Percentiles rank a stretch among this genome's conserved stretches.
phyloP scores from a whole-genome alignment of 2,888 invertebrate genomes.

The Phortica okadai region DNA sequence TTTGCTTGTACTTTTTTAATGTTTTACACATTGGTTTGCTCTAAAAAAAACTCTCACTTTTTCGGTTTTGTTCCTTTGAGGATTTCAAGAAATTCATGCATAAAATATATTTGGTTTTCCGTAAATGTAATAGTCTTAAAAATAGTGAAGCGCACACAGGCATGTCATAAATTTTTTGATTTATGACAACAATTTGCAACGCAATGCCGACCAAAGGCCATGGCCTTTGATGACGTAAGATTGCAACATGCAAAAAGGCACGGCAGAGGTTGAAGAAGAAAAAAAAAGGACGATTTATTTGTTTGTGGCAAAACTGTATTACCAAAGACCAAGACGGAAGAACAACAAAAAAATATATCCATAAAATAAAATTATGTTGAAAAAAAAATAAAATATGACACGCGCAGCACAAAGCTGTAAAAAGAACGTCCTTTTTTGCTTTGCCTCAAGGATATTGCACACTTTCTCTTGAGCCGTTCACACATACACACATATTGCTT shows the following conservation, averaged over 20 bases:
- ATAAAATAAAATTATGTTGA: not conserved
- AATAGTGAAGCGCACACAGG: not conserved
- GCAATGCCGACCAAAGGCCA: constrained; percentile 41
- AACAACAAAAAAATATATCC: not conserved
- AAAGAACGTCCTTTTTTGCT: not conserved
- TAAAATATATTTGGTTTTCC: not conserved
- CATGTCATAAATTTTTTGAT: constrained; percentile 35
- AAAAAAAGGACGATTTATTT: no score
- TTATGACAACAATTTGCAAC: constrained; percentile 50
- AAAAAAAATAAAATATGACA: not conserved
- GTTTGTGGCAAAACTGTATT: no score
- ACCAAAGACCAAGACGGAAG: not conserved
- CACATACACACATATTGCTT: not conserved
- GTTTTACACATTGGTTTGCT: not conserved
- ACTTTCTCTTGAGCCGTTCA: constrained; percentile 3
- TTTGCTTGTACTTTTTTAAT: not conserved
- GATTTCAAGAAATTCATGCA: not conserved
- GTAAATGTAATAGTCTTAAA: not conserved
- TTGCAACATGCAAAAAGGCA: constrained; percentile 39
- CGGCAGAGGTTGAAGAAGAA: not conserved
- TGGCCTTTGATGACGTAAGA: constrained; percentile 56
- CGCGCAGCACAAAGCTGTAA: not conserved
- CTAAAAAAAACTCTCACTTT: constrained; percentile 19
- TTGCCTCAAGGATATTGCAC: not conserved
- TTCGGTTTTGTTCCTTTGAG: not conserved